phyloP scores from a whole-genome alignment of 92 coral and sea anemone genomes.

The Palythoa grandis region DNA sequence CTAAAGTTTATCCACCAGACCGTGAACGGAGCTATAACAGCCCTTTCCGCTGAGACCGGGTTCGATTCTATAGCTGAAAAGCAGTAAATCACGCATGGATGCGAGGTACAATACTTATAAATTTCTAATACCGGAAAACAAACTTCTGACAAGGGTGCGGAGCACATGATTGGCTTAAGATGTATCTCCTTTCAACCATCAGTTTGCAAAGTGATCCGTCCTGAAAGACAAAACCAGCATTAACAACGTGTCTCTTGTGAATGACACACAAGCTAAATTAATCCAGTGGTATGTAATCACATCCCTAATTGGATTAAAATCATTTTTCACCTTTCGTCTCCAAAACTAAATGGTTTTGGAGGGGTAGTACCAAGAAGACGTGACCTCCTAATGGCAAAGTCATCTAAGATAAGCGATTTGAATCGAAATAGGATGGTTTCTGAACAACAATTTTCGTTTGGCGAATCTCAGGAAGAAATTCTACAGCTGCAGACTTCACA shows the following conservation, averaged over 20 bases:
- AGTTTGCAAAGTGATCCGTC: slow-evolving; percentile 7
- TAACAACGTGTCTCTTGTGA: background rate
- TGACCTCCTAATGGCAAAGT: too few species aligned
- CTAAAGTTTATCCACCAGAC: background rate
- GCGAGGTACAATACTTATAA: background rate
- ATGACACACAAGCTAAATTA: background rate
- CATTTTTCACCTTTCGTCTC: too few species aligned
- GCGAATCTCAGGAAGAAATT: too few species aligned
- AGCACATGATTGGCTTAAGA: slow-evolving; percentile 13
- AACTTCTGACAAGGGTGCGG: background rate
- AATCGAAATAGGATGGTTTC: too few species aligned
- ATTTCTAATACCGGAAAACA: background rate
- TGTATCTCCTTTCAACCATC: background rate
- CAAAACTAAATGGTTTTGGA: too few species aligned
- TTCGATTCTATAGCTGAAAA: background rate
- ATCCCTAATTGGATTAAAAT: too few species aligned
- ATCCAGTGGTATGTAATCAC: too few species aligned
- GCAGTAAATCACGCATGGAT: background rate
- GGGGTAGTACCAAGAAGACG: too few species aligned
- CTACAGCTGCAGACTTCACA: too few species aligned
- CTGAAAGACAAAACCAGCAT: slow-evolving; percentile 15
- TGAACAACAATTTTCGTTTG: too few species aligned
- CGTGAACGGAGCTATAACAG: background rate
- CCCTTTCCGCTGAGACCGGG: background rate
- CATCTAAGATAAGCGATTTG: too few species aligned